phyloP scores from a whole-genome alignment of 2,113 vertebrate genomes.

The Galeopterus variegatus region DNA sequence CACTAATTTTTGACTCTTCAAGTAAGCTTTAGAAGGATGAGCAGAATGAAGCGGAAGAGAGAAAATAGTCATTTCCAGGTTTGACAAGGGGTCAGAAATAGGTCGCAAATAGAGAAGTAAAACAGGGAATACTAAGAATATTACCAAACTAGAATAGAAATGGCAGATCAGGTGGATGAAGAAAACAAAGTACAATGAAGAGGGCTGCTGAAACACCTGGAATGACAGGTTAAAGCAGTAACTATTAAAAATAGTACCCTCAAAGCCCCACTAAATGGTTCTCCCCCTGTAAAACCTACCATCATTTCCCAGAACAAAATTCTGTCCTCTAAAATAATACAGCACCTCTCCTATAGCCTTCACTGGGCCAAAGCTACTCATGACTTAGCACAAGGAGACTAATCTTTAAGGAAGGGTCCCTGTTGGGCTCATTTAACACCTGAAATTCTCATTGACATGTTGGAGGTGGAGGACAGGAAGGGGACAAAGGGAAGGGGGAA shows the following conservation, averaged over 20 bases:
- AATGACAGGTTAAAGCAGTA: background rate
- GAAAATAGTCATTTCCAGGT: constrained; percentile 31
- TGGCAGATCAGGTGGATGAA: background rate
- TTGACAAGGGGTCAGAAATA: background rate
- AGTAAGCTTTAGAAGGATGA: constrained; percentile 42
- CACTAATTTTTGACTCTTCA: constrained; percentile 21
- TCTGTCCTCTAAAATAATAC: constrained; percentile 28
- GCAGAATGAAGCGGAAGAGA: constrained; percentile 6
- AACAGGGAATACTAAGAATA: background rate
- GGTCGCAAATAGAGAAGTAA: background rate
- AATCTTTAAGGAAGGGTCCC: background rate
- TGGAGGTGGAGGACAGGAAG: background rate
- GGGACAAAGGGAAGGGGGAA: background rate
- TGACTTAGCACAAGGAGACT: background rate
- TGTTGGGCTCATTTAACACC: background rate
- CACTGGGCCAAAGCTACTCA: background rate
- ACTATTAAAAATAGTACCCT: background rate
- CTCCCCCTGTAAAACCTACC: constrained; percentile 1
- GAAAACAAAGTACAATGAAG: background rate
- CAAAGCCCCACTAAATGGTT: background rate
- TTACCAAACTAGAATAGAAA: constrained; percentile 7
- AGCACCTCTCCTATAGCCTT: background rate
- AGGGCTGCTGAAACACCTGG: background rate
- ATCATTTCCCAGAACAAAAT: constrained; percentile 47
- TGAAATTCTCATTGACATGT: background rate